These are phyloP conservation scores for Holothuria leucospilota DNA, from an alignment of 53 echinoderm and acorn worm species.

Conservation along the genomic window DNA sequence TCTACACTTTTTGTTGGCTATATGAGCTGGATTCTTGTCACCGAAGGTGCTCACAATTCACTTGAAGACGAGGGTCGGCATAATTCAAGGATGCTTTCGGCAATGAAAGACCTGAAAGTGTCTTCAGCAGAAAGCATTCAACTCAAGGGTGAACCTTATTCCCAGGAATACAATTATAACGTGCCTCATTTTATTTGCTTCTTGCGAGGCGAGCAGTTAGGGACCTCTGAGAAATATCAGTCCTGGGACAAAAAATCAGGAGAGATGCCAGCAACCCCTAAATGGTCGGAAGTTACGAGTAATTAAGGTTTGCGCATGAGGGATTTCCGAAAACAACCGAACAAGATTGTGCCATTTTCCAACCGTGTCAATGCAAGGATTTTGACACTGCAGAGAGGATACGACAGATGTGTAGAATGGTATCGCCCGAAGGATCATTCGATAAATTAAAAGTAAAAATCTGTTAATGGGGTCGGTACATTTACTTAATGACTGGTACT, in stretches of 20 bases:
- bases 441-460: too few relatives aligned
- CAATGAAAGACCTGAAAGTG: neutral
- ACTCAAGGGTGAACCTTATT: conserved; percentile 8
- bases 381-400: neutral
- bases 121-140: neutral
- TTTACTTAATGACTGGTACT: too few relatives aligned
- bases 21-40: neutral
- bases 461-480: too few relatives aligned
- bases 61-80: neutral
- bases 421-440: neutral
- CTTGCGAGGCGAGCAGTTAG: conserved; percentile 61
- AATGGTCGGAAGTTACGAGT: conserved; percentile 45
- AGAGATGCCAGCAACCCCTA: conserved; percentile 39
- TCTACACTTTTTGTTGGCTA: conserved; percentile 6
- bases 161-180: conserved; percentile 50
- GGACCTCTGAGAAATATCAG: neutral
- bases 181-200: conserved; percentile 60
- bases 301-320: conserved; percentile 60
- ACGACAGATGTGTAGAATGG: neutral
- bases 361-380: neutral
- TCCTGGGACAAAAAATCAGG: neutral
- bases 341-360: conserved; percentile 62
- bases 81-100: neutral
- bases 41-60: neutral
- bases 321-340: conserved; percentile 63